A percentile compares a stretch with the other conserved stretches of the same genome.
Evolutionary conservation across 2,888 invertebrate genomes (phyloP).

Genomic region (Girardia tigrina): DNA sequence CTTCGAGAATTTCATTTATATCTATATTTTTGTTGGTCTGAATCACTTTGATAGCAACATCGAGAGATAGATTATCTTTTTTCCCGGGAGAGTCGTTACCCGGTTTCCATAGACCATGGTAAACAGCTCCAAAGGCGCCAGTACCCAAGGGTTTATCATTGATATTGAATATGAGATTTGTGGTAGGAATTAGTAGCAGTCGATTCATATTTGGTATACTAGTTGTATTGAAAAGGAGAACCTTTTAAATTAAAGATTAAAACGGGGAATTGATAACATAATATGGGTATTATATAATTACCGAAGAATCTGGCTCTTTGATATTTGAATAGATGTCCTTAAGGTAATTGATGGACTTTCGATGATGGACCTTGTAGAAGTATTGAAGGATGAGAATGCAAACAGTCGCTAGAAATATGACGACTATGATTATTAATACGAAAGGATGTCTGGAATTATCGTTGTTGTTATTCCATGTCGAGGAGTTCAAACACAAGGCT

Average conservation of each 20-base stretch:
- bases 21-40: background rate
- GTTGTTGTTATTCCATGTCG: no score
- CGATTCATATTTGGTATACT: background rate
- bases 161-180: constrained; percentile 21
- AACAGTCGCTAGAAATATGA: no score
- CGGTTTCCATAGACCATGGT: constrained; percentile 33
- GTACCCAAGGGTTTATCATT: constrained; percentile 27
- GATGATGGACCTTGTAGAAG: no score
- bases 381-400: no score
- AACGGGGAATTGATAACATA: no score
- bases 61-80: background rate
- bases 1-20: constrained; percentile 29
- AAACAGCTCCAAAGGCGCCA: constrained; percentile 35
- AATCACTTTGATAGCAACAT: constrained; percentile 33
- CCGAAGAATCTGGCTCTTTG: constrained; percentile 24
- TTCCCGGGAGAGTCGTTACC: no score
- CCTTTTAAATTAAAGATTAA: no score
- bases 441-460: no score
- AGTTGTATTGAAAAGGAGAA: no score
- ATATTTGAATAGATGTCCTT: constrained; percentile 30
- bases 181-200: constrained; percentile 12
- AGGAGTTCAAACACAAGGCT: no score
- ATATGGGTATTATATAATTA: background rate
- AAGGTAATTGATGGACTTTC: constrained; percentile 30
- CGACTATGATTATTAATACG: no score